phyloP scores from a whole-genome alignment of 2,888 invertebrate genomes.

The Oegoconia quadripuncta region DNA sequence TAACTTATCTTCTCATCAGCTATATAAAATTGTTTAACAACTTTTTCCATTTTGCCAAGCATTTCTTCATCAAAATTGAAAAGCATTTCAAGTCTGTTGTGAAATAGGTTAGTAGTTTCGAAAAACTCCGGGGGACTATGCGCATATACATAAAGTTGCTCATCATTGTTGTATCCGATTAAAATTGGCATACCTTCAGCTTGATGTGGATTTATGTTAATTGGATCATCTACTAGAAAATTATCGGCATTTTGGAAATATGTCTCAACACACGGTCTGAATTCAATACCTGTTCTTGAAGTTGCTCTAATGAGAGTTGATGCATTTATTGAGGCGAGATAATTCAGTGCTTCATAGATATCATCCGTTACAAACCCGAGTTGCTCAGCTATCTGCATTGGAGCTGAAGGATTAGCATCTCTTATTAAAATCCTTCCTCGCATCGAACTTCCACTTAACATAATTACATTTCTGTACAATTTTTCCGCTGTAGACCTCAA shows the following conservation, averaged over 20 bases:
- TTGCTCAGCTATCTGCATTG: slow-evolving; percentile 21
- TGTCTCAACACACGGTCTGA: slow-evolving; percentile 34
- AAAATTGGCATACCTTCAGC: slow-evolving; percentile 29
- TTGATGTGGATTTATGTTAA: slow-evolving; percentile 22
- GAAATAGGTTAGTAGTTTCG: background rate
- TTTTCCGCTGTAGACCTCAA: slow-evolving; percentile 36
- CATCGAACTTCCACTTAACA: slow-evolving; percentile 41
- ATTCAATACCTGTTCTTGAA: slow-evolving; percentile 1
- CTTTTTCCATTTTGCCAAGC: slow-evolving; percentile 24
- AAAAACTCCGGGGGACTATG: slow-evolving; percentile 1
- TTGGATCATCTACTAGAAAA: slow-evolving; percentile 29
- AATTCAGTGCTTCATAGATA: slow-evolving; percentile 30
- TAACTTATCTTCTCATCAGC: slow-evolving; percentile 34
- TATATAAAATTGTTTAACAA: slow-evolving; percentile 39
- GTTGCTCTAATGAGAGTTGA: slow-evolving; percentile 28
- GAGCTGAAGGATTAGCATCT: slow-evolving; percentile 17
- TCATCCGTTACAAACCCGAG: slow-evolving; percentile 25
- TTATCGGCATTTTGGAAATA: slow-evolving; percentile 31
- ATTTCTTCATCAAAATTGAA: slow-evolving; percentile 26
- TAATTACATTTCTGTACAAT: slow-evolving; percentile 38
- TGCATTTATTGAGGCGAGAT: slow-evolving; percentile 28
- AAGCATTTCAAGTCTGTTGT: background rate
- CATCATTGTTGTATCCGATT: slow-evolving; percentile 32
- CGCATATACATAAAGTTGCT: slow-evolving; percentile 18
- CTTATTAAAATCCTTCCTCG: slow-evolving; percentile 19